Evolutionary conservation across 2,113 vertebrate genomes (phyloP), one percentile per base, ranked within the genome.

Genomic region (Platycercus adscitus): DNA sequence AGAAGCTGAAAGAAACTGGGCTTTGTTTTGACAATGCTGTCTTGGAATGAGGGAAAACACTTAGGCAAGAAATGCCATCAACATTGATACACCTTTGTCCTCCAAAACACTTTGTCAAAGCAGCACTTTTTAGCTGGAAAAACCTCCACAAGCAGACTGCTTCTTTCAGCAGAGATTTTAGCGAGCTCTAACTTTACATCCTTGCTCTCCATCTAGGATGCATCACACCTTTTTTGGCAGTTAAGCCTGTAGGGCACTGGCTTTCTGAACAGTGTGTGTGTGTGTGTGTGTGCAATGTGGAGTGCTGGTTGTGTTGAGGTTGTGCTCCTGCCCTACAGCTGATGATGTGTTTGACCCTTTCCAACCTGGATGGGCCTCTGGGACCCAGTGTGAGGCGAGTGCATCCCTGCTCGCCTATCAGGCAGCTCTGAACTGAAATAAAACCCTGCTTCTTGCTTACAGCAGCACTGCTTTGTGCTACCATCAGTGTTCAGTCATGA

Each of bases 401-500:
- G 7, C 23, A 3, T 50, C 53, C 63, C 55, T 4, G 13, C 10
- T 44, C 2, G 0, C 9, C 35, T 52, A 3, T 6, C 11, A 76
- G 70, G 18, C 7, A 64, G 39, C 25, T 60, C 39, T 2, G 10
- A 1, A 25, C 20, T 35, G 2, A 3, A 13, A 21, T 4, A 13
- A 31, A 10, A 21, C 1, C 68, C 50, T 4, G 16, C 37, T 19
- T 28, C 61, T 26, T 2, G 9, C 64, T 26, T 8, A 1, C 3
- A 21, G 13, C 43, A 29, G 65, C 6, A 0, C 2, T 6, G 17
- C 53, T 65, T n/a, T 6, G 47, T 7, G 52, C 26, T 13, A 0
- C 46, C 29, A 0, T 2, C 17, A 2, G 4, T 35, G 0, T 14
- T 11, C 43, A 7, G 1, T 6, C 3, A 2, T 6, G 0, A 26